These are phyloP conservation scores for Cottus gobio DNA, from an alignment of 2,113 vertebrate genomes.

Conservation along the genomic window DNA sequence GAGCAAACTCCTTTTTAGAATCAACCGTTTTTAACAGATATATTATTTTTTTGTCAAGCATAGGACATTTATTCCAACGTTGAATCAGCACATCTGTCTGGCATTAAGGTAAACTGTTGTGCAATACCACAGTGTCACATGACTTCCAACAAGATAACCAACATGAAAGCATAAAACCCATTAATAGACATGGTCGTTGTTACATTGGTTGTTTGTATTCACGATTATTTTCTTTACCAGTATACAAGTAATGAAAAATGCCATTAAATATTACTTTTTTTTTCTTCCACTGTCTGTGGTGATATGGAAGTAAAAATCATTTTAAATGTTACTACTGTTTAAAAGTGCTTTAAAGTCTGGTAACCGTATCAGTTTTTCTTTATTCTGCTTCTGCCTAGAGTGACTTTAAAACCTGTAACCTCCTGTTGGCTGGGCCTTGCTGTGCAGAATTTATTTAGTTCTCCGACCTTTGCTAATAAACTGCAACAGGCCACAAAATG, in stretches of 20 bases:
- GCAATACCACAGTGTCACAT: not conserved
- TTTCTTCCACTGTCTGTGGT: constrained; percentile 12
- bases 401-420: constrained; percentile 52
- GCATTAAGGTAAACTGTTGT: not conserved
- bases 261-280: not conserved
- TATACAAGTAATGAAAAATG: constrained; percentile 13
- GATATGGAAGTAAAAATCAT: constrained; percentile 3
- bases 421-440: constrained; percentile 46
- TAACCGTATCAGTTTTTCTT: constrained; percentile 21
- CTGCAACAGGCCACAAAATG: not conserved
- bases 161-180: not conserved
- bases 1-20: not conserved
- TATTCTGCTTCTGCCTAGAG: constrained; percentile 51
- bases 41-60: not conserved
- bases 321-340: constrained; percentile 49
- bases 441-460: constrained; percentile 43
- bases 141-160: not conserved
- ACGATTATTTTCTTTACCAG: not conserved
- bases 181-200: not conserved
- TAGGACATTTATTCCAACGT: not conserved
- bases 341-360: constrained; percentile 53
- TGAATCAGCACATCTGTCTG: not conserved
- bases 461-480: constrained; percentile 11
- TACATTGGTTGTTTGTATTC: not conserved
- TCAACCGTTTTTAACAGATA: not conserved